Conservation (phyloP, 2,797 vertebrate genomes). For the Cuniculus paca region DNA sequence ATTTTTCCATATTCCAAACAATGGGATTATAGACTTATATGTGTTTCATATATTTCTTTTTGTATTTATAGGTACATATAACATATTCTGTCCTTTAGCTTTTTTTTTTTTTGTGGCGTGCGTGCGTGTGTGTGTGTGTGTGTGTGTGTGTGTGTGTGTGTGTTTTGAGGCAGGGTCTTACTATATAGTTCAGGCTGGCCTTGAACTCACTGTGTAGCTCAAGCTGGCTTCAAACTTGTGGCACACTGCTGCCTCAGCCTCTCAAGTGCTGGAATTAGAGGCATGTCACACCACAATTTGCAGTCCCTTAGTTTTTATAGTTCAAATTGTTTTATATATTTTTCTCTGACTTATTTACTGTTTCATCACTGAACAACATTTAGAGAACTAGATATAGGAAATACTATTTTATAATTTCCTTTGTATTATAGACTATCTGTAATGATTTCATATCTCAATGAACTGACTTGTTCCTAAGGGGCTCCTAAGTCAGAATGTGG, state of each 20-base stretch:
- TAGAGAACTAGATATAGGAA: neutral
- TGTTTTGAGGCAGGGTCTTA: too few species aligned
- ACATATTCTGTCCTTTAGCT: neutral
- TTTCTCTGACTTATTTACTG: slow-evolving; percentile 5
- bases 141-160: too few species aligned
- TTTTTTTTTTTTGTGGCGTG: too few species aligned
- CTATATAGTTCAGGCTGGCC: too few species aligned
- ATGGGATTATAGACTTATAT: neutral
- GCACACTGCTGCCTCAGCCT: neutral
- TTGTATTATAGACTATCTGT: neutral
- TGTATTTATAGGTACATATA: neutral
- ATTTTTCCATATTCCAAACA: neutral
- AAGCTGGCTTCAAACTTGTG: neutral
- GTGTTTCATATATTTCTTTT: neutral
- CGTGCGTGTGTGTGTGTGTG: too few species aligned
- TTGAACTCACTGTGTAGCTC: too few species aligned
- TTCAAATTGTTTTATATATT: slow-evolving; percentile 3
- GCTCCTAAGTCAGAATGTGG: neutral
- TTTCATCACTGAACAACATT: neutral
- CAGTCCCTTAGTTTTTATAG: neutral
- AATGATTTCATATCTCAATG: slow-evolving; percentile 4
- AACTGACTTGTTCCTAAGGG: neutral
- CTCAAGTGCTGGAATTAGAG: neutral
- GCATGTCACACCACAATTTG: neutral
- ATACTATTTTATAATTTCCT: neutral